phyloP scores from a whole-genome alignment of 1,140 invertebrate genomes.

The Tetragonula clypearis region DNA sequence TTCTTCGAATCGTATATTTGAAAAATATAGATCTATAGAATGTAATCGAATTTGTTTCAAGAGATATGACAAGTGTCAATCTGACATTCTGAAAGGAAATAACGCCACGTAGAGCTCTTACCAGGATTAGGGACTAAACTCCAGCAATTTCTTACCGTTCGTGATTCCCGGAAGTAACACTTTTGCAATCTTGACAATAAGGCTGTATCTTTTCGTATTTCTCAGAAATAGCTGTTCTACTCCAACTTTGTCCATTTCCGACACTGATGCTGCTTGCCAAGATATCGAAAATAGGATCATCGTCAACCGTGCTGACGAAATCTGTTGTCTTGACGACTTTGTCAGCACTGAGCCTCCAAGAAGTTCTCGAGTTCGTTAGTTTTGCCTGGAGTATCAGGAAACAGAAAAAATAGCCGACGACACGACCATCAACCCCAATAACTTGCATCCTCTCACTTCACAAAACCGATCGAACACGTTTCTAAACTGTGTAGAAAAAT shows the following conservation, averaged over 20 bases:
- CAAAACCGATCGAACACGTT: conserved; percentile 22
- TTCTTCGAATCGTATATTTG: background rate
- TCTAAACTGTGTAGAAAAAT: conserved; percentile 19
- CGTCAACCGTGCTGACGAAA: conserved; percentile 67
- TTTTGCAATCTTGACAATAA: conserved; percentile 77
- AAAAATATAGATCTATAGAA: background rate
- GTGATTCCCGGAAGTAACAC: conserved; percentile 66
- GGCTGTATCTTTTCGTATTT: conserved; percentile 72
- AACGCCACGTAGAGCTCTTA: conserved; percentile 30
- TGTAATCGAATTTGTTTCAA: background rate
- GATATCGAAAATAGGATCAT: conserved; percentile 78
- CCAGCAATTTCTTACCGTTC: conserved; percentile 69
- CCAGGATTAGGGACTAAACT: conserved; percentile 24
- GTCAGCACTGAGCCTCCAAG: conserved; percentile 77
- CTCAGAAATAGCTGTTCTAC: conserved; percentile 72
- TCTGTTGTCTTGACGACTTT: conserved; percentile 76
- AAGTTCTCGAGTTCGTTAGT: conserved; percentile 77
- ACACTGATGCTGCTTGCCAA: conserved; percentile 70
- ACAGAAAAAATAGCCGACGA: conserved; percentile 74
- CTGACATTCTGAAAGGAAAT: conserved; percentile 14
- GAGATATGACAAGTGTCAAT: background rate
- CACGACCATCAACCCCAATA: conserved; percentile 57
- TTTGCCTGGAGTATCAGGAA: conserved; percentile 77
- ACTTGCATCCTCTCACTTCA: conserved; percentile 49
- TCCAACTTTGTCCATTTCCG: conserved; percentile 76